Conservation (phyloP, 2,888 invertebrate genomes). For the Pandemis corylana region DNA sequence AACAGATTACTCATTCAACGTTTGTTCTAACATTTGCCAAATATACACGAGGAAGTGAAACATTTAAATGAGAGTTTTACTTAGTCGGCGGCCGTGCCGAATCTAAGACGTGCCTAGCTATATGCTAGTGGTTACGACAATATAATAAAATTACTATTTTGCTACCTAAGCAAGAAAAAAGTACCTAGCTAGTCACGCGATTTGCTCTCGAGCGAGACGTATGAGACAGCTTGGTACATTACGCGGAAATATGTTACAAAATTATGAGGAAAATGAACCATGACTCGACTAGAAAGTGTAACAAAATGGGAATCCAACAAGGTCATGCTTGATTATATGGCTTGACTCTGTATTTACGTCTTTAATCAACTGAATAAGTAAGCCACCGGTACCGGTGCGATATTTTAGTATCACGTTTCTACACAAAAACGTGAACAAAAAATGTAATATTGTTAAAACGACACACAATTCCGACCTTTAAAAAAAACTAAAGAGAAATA, state of each 20-base stretch:
- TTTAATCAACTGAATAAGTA: slow-evolving; percentile 26
- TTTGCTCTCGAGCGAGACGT: not conserved
- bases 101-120: not conserved
- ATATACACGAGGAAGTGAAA: slow-evolving; percentile 22
- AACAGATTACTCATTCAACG: slow-evolving; percentile 24
- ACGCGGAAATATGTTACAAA: slow-evolving; percentile 21
- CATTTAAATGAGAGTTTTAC: slow-evolving; percentile 26
- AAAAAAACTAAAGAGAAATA: not conserved
- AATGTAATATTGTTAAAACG: not conserved
- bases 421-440: slow-evolving; percentile 3
- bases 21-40: slow-evolving; percentile 26
- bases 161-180: not conserved
- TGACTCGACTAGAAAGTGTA: slow-evolving; percentile 1
- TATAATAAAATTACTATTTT: not conserved
- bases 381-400: not conserved
- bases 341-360: slow-evolving; percentile 12
- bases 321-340: slow-evolving; percentile 26
- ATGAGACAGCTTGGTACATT: not conserved
- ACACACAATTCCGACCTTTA: not conserved
- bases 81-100: slow-evolving; percentile 4
- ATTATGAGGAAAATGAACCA: slow-evolving; percentile 31
- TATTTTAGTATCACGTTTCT: not conserved
- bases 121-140: not conserved
- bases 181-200: not conserved
- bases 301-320: slow-evolving; percentile 10